phyloP scores from a whole-genome alignment of 2,888 invertebrate species.

The Thymelicus lineola region DNA sequence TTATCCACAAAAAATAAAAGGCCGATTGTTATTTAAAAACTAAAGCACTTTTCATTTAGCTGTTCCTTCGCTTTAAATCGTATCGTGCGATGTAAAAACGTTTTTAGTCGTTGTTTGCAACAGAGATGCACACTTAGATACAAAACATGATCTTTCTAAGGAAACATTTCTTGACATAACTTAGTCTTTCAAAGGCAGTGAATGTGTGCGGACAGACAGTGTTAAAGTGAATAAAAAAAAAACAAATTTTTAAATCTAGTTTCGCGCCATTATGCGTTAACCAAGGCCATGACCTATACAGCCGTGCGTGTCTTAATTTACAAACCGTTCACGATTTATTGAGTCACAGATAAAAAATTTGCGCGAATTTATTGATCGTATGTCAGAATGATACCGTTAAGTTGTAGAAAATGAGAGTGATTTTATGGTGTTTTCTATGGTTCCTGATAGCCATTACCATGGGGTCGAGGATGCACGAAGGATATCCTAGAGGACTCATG shows the following conservation, averaged over 20 bases:
- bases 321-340: conserved; percentile 44
- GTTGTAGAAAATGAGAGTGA: conserved; percentile 35
- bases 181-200: conserved; percentile 43
- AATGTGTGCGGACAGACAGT: conserved; percentile 37
- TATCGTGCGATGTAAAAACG: not conserved
- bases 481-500: conserved; percentile 73
- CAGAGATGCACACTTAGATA: conserved; percentile 30
- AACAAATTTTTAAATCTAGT: conserved; percentile 34
- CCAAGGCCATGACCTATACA: conserved; percentile 41
- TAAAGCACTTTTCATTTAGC: no score
- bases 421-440: conserved; percentile 35
- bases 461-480: conserved; percentile 58
- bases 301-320: conserved; percentile 41
- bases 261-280: conserved; percentile 41
- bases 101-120: conserved; percentile 22
- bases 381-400: conserved; percentile 14
- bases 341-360: conserved; percentile 36
- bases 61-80: not conserved
- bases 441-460: conserved; percentile 37
- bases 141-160: conserved; percentile 9
- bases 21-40: no score
- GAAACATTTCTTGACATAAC: conserved; percentile 26
- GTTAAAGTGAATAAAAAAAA: conserved; percentile 21
- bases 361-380: conserved; percentile 24
- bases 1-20: no score